Conservation (phyloP, 2,113 vertebrate genomes). For the Piaya cayana region DNA sequence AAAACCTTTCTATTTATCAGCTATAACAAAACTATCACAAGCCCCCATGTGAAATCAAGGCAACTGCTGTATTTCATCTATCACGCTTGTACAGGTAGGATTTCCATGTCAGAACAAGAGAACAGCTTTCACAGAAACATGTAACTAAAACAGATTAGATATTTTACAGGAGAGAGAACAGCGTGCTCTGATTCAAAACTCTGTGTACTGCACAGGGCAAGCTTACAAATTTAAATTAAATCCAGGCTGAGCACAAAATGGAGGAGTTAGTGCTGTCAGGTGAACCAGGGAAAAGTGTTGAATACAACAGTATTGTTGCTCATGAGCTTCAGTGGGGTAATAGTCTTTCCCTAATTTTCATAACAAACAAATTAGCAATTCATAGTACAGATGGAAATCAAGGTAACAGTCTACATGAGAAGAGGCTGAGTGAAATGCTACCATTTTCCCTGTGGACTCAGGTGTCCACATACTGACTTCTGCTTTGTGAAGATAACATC, state of each 20-base stretch:
- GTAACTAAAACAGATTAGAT: background rate
- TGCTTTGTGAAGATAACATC: background rate
- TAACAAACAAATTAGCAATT: background rate
- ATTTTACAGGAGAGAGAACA: constrained; percentile 15
- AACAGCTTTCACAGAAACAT: background rate
- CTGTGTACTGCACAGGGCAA: fast-evolving
- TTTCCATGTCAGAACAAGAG: background rate
- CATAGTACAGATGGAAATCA: background rate
- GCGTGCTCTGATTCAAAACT: background rate
- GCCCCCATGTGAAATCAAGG: background rate
- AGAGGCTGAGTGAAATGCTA: background rate
- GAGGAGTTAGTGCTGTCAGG: background rate
- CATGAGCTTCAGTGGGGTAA: background rate
- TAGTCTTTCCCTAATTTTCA: background rate
- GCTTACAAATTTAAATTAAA: background rate
- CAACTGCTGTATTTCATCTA: background rate
- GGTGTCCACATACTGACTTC: background rate
- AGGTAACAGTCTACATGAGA: background rate
- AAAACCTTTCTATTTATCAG: background rate
- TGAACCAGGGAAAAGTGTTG: fast-evolving
- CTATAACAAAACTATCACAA: background rate
- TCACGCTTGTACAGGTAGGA: background rate
- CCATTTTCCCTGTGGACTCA: background rate
- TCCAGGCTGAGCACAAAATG: background rate
- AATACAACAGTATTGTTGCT: background rate